Evolutionary conservation across 2,113 vertebrate species (phyloP).

Genomic region (Colossoma macropomum): DNA sequence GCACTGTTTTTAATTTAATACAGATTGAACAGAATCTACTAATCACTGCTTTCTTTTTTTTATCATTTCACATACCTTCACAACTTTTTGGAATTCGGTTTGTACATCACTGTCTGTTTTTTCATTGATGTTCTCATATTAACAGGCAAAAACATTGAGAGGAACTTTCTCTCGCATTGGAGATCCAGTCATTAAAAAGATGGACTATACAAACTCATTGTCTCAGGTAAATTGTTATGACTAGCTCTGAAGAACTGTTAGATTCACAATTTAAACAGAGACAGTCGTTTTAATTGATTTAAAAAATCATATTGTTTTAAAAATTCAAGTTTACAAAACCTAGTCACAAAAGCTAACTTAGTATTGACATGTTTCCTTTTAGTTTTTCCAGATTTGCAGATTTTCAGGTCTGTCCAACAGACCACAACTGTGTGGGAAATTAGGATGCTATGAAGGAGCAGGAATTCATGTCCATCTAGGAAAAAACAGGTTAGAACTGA

Average conservation of each 20-base stretch:
- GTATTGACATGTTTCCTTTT: not conserved
- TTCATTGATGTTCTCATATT: slow-evolving; percentile 6
- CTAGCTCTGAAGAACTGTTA: not conserved
- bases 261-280: no score
- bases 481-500: slow-evolving; percentile 72
- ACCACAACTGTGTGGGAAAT: slow-evolving; percentile 43
- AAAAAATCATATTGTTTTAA: no score
- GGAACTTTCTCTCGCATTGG: slow-evolving; percentile 70
- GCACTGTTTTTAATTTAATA: no score
- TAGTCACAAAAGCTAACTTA: no score
- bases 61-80: no score
- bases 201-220: slow-evolving; percentile 3
- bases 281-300: no score
- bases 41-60: no score
- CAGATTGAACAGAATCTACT: no score
- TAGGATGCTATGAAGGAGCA: slow-evolving; percentile 49
- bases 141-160: slow-evolving; percentile 56
- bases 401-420: not conserved
- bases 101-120: not conserved
- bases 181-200: slow-evolving; percentile 66
- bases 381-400: not conserved
- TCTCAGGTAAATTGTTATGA: slow-evolving; percentile 61
- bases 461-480: slow-evolving; percentile 64
- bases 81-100: no score
- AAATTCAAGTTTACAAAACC: no score